These are phyloP conservation scores for Sterna hirundo DNA, from an alignment of 2,113 vertebrate genomes.

Conservation along the genomic window DNA sequence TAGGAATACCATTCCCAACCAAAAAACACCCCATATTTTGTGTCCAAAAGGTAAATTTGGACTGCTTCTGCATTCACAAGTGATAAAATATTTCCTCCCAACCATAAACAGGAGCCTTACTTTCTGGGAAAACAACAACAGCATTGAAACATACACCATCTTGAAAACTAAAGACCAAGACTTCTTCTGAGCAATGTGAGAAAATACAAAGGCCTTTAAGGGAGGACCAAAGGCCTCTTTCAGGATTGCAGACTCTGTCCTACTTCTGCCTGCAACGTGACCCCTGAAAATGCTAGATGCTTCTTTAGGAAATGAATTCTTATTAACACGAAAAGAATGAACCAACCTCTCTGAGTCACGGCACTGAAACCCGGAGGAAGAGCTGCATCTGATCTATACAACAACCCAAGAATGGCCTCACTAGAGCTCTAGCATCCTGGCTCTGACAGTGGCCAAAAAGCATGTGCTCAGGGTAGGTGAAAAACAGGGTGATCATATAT, in stretches of 20 bases:
- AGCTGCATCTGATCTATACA: not conserved
- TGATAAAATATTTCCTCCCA: not conserved
- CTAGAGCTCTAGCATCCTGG: not conserved
- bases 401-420: not conserved
- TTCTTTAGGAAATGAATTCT: not conserved
- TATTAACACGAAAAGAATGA: not conserved
- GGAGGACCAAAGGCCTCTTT: not conserved
- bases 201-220: not conserved
- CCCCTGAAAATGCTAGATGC: accelerated
- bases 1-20: not conserved
- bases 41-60: not conserved
- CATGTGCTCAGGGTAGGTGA: not conserved
- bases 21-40: not conserved
- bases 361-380: not conserved
- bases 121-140: not conserved
- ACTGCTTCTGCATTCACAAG: not conserved
- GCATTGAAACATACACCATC: not conserved
- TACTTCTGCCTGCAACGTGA: not conserved
- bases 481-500: not conserved
- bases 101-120: not conserved
- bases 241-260: not conserved
- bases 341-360: accelerated
- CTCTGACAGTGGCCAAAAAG: not conserved
- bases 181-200: not conserved
- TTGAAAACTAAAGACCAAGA: not conserved